phyloP scores from a whole-genome alignment of 1,140 invertebrate species.

The Lamellibrachia luymesi region DNA sequence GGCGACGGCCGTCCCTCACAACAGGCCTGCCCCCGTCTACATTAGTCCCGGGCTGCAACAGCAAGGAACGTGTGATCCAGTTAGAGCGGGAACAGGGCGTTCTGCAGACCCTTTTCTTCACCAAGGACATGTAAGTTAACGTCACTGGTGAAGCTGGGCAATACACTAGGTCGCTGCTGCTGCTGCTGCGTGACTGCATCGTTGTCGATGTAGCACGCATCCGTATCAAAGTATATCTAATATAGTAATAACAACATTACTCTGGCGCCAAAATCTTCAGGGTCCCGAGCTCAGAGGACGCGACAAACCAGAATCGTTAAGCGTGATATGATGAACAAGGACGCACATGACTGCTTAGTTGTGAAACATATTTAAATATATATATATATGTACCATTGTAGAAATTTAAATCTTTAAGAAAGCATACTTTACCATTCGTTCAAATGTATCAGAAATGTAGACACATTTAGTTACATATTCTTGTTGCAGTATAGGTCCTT shows the following conservation, averaged over 20 bases:
- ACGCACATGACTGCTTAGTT: no score
- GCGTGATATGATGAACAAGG: no score
- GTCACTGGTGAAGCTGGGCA: no score
- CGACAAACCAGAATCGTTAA: not conserved
- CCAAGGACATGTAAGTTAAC: conserved; percentile 64
- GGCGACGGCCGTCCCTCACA: conserved; percentile 69
- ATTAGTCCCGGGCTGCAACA: conserved; percentile 73
- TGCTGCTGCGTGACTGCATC: no score
- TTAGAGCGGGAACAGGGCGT: conserved; percentile 79
- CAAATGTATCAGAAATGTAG: conserved; percentile 17
- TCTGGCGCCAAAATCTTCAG: no score
- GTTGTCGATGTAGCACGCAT: no score
- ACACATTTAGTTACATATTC: not conserved
- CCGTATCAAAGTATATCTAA: no score
- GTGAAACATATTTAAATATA: no score
- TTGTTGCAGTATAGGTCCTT: not conserved
- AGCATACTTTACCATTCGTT: conserved; percentile 16
- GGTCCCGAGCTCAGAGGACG: no score
- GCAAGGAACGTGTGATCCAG: conserved; percentile 82
- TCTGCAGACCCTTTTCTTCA: conserved; percentile 82
- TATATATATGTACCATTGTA: not conserved
- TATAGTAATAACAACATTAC: no score
- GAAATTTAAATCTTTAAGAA: not conserved
- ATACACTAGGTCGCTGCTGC: no score
- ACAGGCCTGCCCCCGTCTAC: conserved; percentile 63